A percentile compares a stretch with the other conserved stretches of the same genome.
Conservation (phyloP, 2,797 vertebrate species). For the Emys orbicularis region DNA sequence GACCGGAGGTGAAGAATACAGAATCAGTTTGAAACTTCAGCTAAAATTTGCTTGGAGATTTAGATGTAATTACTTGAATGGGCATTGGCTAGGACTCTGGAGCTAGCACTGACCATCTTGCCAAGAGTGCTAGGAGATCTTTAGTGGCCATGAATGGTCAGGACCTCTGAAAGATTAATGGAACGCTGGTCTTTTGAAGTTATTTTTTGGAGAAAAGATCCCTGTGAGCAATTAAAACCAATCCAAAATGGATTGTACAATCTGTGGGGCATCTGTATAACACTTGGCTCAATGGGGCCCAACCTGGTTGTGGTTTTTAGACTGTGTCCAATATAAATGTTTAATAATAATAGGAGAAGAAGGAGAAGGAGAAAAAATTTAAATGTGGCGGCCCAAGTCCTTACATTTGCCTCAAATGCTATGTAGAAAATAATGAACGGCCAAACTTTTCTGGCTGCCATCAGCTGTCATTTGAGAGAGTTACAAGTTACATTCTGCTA, state of each 20-base stretch:
- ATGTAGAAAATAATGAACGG: slow-evolving; percentile 63
- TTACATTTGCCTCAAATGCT: slow-evolving; percentile 69
- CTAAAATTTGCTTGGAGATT: slow-evolving; percentile 5
- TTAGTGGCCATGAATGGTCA: slow-evolving; percentile 12
- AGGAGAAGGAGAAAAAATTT: not conserved
- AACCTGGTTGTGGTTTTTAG: not conserved
- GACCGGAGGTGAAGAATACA: not conserved
- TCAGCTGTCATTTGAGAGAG: slow-evolving; percentile 73
- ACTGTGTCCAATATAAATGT: not conserved
- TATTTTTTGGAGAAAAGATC: not conserved
- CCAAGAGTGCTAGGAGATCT: slow-evolving; percentile 10
- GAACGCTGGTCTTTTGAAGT: slow-evolving; percentile 31
- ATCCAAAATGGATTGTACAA: not conserved
- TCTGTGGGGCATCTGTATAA: not conserved
- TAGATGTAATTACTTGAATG: slow-evolving; percentile 31
- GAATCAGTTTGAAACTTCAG: not conserved
- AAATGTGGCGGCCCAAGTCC: slow-evolving; percentile 53
- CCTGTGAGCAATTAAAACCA: not conserved
- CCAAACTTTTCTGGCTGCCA: slow-evolving; percentile 65
- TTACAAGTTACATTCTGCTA: slow-evolving; percentile 72
- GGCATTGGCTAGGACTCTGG: not conserved
- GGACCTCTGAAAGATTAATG: slow-evolving; percentile 32
- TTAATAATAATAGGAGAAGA: not conserved
- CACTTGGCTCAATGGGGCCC: not conserved
- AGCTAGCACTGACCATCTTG: not conserved